A percentile compares a stretch with the other conserved stretches of the same genome.
Evolutionary conservation across 2,888 invertebrate genomes (phyloP).

Genomic region (Phalera bucephala): DNA sequence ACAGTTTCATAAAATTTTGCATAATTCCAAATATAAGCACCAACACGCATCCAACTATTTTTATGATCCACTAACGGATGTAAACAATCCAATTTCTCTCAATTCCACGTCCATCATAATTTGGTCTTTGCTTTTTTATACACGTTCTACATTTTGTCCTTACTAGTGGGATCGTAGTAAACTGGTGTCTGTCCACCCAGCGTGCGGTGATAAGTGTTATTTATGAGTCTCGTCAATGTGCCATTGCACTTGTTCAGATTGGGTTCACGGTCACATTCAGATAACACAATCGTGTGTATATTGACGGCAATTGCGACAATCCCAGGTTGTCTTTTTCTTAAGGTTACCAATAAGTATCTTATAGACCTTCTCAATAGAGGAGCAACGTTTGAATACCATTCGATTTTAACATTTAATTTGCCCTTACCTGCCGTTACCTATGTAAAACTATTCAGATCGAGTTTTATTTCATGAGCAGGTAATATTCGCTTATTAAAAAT

Average conservation of each 20-base stretch:
- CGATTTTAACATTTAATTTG: too few species aligned
- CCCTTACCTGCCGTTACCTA: too few species aligned
- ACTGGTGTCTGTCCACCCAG: slow-evolving; percentile 56
- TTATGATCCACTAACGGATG: slow-evolving; percentile 38
- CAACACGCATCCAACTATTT: slow-evolving; percentile 18
- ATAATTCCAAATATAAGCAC: too few species aligned
- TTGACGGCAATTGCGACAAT: slow-evolving; percentile 32
- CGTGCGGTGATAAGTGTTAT: slow-evolving; percentile 69
- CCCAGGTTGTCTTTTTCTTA: too few species aligned
- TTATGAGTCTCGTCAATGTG: slow-evolving; percentile 68
- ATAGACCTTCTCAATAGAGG: too few species aligned
- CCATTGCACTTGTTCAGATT: slow-evolving; percentile 74
- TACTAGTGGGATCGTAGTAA: slow-evolving; percentile 45
- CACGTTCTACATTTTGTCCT: slow-evolving; percentile 21
- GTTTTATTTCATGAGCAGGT: too few species aligned
- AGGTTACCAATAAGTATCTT: too few species aligned
- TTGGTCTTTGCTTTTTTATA: slow-evolving; percentile 26
- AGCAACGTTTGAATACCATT: too few species aligned
- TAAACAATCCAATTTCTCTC: slow-evolving; percentile 50
- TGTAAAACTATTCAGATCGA: too few species aligned
- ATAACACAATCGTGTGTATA: slow-evolving; percentile 37
- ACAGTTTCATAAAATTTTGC: too few species aligned
- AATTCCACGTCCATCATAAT: slow-evolving; percentile 34
- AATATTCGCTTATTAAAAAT: too few species aligned
- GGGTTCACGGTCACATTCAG: slow-evolving; percentile 66